Evolutionary conservation across 53 echinoderm and acorn worm genomes (phyloP).

Genomic region (Actinopyga echinites): DNA sequence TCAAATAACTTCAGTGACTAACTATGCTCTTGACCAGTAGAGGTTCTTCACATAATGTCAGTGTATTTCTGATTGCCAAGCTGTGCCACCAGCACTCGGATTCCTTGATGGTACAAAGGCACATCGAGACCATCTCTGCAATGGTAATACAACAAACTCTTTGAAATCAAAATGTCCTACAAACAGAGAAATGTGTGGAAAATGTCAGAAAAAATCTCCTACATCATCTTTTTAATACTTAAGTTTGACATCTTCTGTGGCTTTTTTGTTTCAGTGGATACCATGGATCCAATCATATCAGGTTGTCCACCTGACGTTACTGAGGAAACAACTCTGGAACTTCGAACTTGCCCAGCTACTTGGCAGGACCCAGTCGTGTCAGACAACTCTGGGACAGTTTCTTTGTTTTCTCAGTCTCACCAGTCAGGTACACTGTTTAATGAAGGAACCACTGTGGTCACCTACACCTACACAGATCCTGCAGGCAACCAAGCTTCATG

Average conservation of each 20-base stretch:
- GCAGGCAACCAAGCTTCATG: slow-evolving; percentile 62
- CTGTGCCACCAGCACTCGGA: no score
- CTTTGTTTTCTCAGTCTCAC: slow-evolving; percentile 4
- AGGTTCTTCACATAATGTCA: no score
- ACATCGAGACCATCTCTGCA: no score
- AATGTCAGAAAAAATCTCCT: no score
- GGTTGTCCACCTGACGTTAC: slow-evolving; percentile 60
- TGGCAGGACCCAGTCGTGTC: slow-evolving; percentile 58
- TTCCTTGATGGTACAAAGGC: no score
- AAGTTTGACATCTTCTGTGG: background rate
- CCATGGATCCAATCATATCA: background rate
- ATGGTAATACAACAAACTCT: no score
- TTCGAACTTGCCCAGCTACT: slow-evolving; percentile 44
- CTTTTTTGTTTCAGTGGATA: slow-evolving; percentile 17
- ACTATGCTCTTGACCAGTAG: no score
- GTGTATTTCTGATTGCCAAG: no score
- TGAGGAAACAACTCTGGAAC: slow-evolving; percentile 53
- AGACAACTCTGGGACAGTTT: slow-evolving; percentile 51
- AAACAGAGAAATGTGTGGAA: no score
- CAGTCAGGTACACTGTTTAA: slow-evolving; percentile 26
- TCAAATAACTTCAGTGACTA: no score
- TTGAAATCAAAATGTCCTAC: no score
- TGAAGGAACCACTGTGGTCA: slow-evolving; percentile 57
- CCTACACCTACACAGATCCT: slow-evolving; percentile 62
- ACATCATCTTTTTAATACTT: no score